phyloP scores from a whole-genome alignment of 2,113 vertebrate genomes.

The Drymodes brunneopygia region DNA sequence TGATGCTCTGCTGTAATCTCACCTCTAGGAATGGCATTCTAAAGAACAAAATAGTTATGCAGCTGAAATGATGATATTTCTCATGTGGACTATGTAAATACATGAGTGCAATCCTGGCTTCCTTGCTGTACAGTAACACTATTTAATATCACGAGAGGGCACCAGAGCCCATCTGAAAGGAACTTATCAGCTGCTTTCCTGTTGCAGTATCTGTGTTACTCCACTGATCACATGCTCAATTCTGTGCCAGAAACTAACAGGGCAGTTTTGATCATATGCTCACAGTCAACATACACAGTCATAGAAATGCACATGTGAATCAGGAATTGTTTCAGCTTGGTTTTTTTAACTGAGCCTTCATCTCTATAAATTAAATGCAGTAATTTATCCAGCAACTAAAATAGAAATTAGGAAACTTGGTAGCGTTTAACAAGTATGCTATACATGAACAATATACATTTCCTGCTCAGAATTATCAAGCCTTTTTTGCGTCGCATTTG shows the following conservation, averaged over 20 bases:
- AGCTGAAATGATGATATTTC: neutral
- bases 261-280: neutral
- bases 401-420: neutral
- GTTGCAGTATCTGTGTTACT: neutral
- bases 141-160: neutral
- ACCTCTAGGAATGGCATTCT: neutral
- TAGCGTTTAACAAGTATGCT: neutral
- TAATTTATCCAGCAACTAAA: neutral
- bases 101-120: neutral
- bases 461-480: neutral
- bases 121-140: neutral
- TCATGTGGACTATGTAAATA: neutral
- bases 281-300: neutral
- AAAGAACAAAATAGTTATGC: neutral
- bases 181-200: neutral
- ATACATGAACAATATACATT: neutral
- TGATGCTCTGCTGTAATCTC: neutral
- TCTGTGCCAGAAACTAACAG: neutral
- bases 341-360: neutral
- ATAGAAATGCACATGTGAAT: neutral
- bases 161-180: neutral
- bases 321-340: neutral
- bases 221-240: neutral
- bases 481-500: neutral
- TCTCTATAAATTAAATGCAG: neutral